Percentiles rank a stretch among this genome's conserved stretches.
These are phyloP conservation scores for Drosophila chauvacae DNA, from an alignment of 1,140 invertebrate genomes.

Conservation along the genomic window DNA sequence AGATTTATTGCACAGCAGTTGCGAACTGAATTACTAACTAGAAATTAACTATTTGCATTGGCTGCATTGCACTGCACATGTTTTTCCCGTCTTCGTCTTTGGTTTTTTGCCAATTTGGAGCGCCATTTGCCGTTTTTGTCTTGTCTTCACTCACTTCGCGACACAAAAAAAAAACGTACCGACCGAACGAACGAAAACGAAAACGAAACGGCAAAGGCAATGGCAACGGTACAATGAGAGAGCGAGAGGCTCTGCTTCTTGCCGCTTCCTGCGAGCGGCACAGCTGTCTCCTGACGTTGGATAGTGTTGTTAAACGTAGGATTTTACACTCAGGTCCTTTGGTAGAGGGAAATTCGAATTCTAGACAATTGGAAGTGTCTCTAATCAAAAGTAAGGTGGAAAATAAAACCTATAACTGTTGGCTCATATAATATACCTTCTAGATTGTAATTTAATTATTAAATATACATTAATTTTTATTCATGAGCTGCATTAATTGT, in stretches of 20 bases:
- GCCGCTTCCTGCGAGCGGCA: constrained; percentile 22
- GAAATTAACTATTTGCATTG: constrained; percentile 68
- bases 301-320: constrained; percentile 3
- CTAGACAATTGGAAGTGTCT: neutral
- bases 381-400: neutral
- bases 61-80: constrained; percentile 14
- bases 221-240: constrained; percentile 39
- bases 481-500: neutral
- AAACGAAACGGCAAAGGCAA: constrained; percentile 32
- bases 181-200: constrained; percentile 25
- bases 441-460: neutral
- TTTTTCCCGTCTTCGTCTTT: constrained; percentile 19
- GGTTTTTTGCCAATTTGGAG: constrained; percentile 21
- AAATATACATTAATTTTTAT: neutral
- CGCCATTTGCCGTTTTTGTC: constrained; percentile 40
- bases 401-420: too few species aligned
- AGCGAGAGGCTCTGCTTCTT: constrained; percentile 31
- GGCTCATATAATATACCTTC: neutral
- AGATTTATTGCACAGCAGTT: constrained; percentile 68
- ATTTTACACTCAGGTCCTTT: neutral
- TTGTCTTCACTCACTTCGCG: constrained; percentile 22
- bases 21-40: constrained; percentile 63
- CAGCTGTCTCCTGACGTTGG: constrained; percentile 12
- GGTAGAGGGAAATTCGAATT: neutral
- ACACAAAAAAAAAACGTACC: constrained; percentile 28